Percentiles rank a stretch among this genome's conserved stretches.
Conservation (phyloP, 37 sponge, comb jelly and placozoan species). For the Aplysina aerophoba region DNA sequence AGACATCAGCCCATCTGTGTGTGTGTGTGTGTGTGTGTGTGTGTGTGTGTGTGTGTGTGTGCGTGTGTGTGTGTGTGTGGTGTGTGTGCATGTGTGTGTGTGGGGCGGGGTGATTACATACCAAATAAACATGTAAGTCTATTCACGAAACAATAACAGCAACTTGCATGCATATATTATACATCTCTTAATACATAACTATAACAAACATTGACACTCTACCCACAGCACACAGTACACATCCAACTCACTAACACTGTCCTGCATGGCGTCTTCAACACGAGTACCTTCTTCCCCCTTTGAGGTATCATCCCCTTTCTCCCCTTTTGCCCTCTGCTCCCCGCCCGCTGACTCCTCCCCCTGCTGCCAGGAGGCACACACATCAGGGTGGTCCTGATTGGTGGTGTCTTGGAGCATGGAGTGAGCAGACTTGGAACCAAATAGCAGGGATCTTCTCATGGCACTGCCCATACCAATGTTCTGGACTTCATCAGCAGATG, state of each 20-base stretch:
- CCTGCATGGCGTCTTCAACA: not conserved
- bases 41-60: constrained; percentile 34
- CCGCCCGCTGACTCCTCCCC: not conserved
- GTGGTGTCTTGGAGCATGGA: not conserved
- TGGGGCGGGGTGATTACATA: not conserved
- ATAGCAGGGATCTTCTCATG: not conserved
- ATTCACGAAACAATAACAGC: too few relatives aligned
- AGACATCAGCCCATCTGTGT: constrained; percentile 56
- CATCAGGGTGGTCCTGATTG: not conserved
- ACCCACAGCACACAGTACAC: too few relatives aligned
- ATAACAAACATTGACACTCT: too few relatives aligned
- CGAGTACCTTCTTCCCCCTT: not conserved
- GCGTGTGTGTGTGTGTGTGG: constrained; percentile 34
- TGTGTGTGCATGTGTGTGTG: constrained; percentile 27
- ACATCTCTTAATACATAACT: too few relatives aligned
- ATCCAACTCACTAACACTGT: not conserved
- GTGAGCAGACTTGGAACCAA: not conserved
- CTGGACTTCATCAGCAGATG: not conserved
- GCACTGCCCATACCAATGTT: too few relatives aligned
- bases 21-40: constrained; percentile 23
- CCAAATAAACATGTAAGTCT: too few relatives aligned
- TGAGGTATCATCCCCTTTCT: not conserved
- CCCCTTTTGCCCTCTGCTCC: too few relatives aligned
- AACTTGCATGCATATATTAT: too few relatives aligned
- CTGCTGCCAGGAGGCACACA: not conserved